Evolutionary conservation across 2,888 invertebrate species (phyloP).

Genomic region (Mylabris sibirica): DNA sequence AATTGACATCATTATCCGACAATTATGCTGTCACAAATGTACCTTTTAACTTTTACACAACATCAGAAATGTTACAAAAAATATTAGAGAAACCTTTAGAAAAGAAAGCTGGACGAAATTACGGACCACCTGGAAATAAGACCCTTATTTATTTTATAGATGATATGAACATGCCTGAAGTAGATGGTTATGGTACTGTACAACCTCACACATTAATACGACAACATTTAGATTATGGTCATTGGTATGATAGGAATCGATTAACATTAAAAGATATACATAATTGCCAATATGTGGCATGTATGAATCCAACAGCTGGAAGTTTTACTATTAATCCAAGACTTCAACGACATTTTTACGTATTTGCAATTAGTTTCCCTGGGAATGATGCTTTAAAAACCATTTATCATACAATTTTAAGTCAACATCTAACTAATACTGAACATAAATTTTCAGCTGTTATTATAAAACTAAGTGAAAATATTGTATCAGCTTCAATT

Average conservation of each 20-base stretch:
- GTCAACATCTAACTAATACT: constrained; percentile 83
- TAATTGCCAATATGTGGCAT: constrained; percentile 92
- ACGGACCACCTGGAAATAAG: constrained; percentile 91
- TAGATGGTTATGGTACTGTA: constrained; percentile 92
- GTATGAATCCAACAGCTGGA: constrained; percentile 97
- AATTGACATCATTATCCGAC: constrained; percentile 76
- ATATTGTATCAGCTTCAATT: constrained; percentile 83
- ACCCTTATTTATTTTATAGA: constrained; percentile 93
- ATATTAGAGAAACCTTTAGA: constrained; percentile 91
- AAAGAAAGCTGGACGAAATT: constrained; percentile 94
- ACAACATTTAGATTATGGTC: constrained; percentile 92
- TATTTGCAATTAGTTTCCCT: constrained; percentile 89
- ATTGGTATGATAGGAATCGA: constrained; percentile 86
- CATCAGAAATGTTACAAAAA: constrained; percentile 88
- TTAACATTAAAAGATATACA: constrained; percentile 88
- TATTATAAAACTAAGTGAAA: constrained; percentile 73
- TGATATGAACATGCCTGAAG: constrained; percentile 97
- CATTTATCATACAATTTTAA: constrained; percentile 89
- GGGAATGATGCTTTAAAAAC: constrained; percentile 82
- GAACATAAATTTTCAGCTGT: constrained; percentile 79
- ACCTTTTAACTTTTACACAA: constrained; percentile 95
- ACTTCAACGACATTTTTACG: constrained; percentile 86
- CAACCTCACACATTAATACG: constrained; percentile 93
- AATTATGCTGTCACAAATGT: constrained; percentile 86
- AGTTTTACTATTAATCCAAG: constrained; percentile 93